Evolutionary conservation across 2,888 invertebrate genomes (phyloP).

Genomic region (Rhamphomyia laevipes): DNA sequence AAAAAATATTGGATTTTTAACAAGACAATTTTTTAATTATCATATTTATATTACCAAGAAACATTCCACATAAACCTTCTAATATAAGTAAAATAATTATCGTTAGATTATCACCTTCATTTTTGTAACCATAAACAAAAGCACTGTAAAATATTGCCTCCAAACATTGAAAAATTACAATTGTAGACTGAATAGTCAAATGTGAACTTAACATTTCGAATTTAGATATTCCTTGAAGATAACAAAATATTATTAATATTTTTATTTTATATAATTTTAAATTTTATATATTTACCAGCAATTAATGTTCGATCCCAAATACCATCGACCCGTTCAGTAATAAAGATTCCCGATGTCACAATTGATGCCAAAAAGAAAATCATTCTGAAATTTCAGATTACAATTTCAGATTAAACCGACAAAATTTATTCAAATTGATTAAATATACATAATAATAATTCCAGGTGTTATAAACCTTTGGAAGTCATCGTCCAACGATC

Average conservation of each 20-base stretch:
- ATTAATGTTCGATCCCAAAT: conserved; percentile 79
- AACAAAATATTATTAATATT: neutral
- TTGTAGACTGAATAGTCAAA: conserved; percentile 57
- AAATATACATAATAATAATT: conserved; percentile 57
- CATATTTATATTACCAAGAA: conserved; percentile 43
- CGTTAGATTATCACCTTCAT: conserved; percentile 36
- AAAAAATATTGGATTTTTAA: neutral
- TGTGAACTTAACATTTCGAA: conserved; percentile 73
- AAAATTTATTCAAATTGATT: neutral
- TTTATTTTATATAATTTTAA: neutral
- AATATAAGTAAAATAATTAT: conserved; percentile 54
- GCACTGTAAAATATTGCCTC: conserved; percentile 38
- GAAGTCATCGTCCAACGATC: conserved; percentile 53
- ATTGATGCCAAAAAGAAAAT: conserved; percentile 76
- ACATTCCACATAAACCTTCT: conserved; percentile 74
- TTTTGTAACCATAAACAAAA: conserved; percentile 34
- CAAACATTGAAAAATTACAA: conserved; percentile 59
- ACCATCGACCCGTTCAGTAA: conserved; percentile 69
- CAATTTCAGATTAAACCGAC: neutral
- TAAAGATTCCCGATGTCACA: conserved; percentile 70
- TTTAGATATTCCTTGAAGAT: conserved; percentile 50
- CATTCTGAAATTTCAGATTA: conserved; percentile 44
- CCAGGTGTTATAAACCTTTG: conserved; percentile 76
- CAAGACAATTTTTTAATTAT: neutral
- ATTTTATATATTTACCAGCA: conserved; percentile 42